phyloP scores from a whole-genome alignment of 2,113 vertebrate genomes.

The Podarcis cretensis region DNA sequence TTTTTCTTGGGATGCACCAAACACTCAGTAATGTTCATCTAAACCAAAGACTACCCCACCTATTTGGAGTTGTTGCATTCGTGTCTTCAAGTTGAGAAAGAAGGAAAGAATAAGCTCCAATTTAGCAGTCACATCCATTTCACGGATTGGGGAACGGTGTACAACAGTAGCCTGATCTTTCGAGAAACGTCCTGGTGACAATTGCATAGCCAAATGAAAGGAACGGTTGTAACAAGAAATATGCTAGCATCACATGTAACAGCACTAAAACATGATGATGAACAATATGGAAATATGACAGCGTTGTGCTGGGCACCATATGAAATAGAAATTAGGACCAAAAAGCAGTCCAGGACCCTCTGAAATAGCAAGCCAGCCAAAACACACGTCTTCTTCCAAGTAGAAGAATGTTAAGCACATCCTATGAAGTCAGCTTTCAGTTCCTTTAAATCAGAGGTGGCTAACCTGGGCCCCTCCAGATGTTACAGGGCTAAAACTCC shows the following conservation, averaged over 20 bases:
- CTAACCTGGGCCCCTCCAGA: no score
- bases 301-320: not conserved
- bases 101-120: not conserved
- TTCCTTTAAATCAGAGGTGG: not conserved
- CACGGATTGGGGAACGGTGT: not conserved
- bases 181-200: not conserved
- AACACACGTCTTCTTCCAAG: not conserved
- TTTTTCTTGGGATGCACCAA: not conserved
- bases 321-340: not conserved
- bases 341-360: not conserved
- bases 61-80: not conserved
- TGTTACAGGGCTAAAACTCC: no score
- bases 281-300: not conserved
- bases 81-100: not conserved
- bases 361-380: not conserved
- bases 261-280: not conserved
- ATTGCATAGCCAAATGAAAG: not conserved
- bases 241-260: not conserved
- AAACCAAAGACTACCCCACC: not conserved
- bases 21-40: not conserved
- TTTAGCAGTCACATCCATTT: not conserved
- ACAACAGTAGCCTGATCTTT: not conserved
- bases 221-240: not conserved
- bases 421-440: not conserved
- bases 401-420: not conserved